phyloP scores from a whole-genome alignment of 2,888 invertebrate species.

The Ormyrus nitidulus region DNA sequence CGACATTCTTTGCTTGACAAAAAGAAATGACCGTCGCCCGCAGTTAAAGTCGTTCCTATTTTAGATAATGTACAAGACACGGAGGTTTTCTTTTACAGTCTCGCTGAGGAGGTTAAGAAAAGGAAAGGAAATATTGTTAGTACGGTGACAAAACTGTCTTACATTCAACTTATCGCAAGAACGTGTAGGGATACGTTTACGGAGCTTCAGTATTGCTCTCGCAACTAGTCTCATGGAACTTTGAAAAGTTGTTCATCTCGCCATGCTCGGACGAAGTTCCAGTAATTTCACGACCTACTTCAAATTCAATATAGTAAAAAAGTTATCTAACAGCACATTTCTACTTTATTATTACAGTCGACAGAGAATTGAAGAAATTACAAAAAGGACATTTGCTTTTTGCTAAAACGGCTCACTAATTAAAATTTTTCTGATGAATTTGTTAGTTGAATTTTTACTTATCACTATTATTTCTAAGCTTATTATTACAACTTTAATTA shows the following conservation, averaged over 20 bases:
- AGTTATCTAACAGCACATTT: conserved; percentile 14
- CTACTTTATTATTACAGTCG: conserved; percentile 11
- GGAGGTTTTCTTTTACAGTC: too few species aligned
- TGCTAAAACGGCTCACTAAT: too few species aligned
- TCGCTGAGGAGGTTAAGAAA: too few species aligned
- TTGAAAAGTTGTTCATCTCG: conserved; percentile 33
- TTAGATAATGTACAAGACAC: too few species aligned
- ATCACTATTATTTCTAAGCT: too few species aligned
- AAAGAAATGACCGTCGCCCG: too few species aligned
- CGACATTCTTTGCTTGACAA: too few species aligned
- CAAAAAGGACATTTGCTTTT: too few species aligned
- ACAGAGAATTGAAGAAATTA: background rate
- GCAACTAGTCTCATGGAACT: conserved; percentile 21
- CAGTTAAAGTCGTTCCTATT: too few species aligned
- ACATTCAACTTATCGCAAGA: conserved; percentile 36
- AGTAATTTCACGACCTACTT: conserved; percentile 37
- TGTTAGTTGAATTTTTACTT: too few species aligned
- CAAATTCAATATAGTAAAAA: conserved; percentile 38
- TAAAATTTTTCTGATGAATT: too few species aligned
- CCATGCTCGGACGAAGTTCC: conserved; percentile 23
- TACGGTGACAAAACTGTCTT: conserved; percentile 40
- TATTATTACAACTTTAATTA: too few species aligned
- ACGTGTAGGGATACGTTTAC: conserved; percentile 16
- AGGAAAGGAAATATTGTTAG: conserved; percentile 20
- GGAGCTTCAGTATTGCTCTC: conserved; percentile 36